Evolutionary conservation across 2,797 vertebrate species (phyloP), one percentile per base, ranked within the genome.

Genomic region (Hydrolagus colliei): DNA sequence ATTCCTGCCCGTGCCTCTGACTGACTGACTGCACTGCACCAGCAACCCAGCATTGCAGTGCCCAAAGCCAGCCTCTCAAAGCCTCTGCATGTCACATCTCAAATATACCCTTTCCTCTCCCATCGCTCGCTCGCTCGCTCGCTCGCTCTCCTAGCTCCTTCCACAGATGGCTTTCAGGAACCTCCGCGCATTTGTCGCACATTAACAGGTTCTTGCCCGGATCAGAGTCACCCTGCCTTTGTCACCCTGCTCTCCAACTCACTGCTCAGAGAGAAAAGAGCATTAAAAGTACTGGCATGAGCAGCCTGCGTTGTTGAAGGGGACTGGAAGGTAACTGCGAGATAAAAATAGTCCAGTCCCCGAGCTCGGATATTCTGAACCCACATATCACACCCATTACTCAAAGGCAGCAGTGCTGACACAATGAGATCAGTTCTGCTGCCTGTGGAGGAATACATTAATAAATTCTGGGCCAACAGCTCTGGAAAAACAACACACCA

Each of bases 371-470:
- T 87, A 76, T 85, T 75, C 72, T 85, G 78, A 85, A 87, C 89
- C 91, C 91, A 90, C 90, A 90, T 92, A 93, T 91, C 86, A 91
- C 92, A 93, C 91, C 91, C 92, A 94, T 94, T 94, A 93, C 91
- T 94, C 93, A 94, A 93, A 93, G 92, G 90, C 89, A 89, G 61
- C 88, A 90, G 79, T 90, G 92, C 90, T 94, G 94, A 95, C 93
- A 95, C 93, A 95, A 95, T 94, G 93, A 93, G 93, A 94, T 93
- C 94, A 94, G 89, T 92, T 89, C 88, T 90, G 91, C 90, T 91
- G 91, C 91, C 41, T 88, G 90, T 89, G 89, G 91, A 90, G 91
- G 91, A 92, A 92, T 91, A 90, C 88, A 91, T 92, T 92, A 91
- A 85, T 82, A 91, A 89, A 91, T 94, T 94, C 92, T 93, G 92